phyloP scores from a whole-genome alignment of 2,797 vertebrate genomes.

The Brachyrhaphis roseni region DNA sequence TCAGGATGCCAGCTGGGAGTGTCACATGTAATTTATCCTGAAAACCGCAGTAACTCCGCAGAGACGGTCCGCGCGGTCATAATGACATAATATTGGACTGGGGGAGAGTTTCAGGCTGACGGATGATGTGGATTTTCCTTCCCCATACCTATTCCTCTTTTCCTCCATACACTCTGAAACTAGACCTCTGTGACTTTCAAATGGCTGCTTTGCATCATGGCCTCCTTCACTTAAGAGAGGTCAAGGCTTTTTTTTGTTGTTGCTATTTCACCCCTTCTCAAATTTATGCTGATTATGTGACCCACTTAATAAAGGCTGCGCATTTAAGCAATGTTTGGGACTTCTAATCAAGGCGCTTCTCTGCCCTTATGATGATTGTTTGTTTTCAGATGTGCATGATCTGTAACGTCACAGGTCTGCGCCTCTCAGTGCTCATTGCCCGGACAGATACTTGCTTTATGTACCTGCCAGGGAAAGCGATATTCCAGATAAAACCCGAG shows the following conservation, averaged over 20 bases:
- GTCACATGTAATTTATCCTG: constrained; percentile 75
- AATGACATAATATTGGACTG: constrained; percentile 71
- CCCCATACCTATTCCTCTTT: constrained; percentile 31
- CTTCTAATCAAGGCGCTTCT: constrained; percentile 6
- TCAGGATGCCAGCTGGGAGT: constrained; percentile 75
- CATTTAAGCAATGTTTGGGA: constrained; percentile 19
- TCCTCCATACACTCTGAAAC: constrained; percentile 41
- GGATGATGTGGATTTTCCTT: constrained; percentile 66
- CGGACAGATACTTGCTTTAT: constrained; percentile 63
- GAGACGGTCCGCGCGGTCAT: constrained; percentile 56
- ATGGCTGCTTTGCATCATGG: constrained; percentile 47
- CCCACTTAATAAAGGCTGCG: constrained; percentile 24
- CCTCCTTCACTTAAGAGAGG: constrained; percentile 21
- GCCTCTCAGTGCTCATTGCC: constrained; percentile 37
- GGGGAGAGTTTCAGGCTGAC: constrained; percentile 57
- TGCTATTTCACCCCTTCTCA: background rate
- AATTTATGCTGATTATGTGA: constrained; percentile 23
- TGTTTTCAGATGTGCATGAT: constrained; percentile 1
- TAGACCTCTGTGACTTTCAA: constrained; percentile 44
- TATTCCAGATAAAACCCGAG: constrained; percentile 72
- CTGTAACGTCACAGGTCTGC: constrained; percentile 31
- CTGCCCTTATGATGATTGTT: constrained; percentile 11
- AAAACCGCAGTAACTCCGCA: constrained; percentile 68
- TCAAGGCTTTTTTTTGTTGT: constrained; percentile 17
- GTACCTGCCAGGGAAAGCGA: constrained; percentile 73